Conservation (phyloP, 2,888 invertebrate genomes). For the Aspidapion aeneum region DNA sequence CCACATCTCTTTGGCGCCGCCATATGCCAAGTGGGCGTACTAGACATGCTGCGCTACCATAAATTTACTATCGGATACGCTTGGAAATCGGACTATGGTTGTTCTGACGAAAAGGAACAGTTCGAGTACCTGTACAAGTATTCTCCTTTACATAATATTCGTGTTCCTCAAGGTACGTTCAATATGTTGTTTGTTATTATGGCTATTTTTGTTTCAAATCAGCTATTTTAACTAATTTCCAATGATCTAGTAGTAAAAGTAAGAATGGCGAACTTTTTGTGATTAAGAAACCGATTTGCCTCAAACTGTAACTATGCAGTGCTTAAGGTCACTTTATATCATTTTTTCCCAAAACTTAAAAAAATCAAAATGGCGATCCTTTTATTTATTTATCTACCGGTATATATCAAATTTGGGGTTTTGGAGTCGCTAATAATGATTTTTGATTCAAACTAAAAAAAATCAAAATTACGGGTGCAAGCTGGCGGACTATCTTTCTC, state of each 20-base stretch:
- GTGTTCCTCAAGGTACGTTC: conserved; percentile 54
- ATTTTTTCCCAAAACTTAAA: too few species aligned
- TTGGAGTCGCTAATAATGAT: too few species aligned
- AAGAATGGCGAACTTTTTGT: not conserved
- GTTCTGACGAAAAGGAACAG: conserved; percentile 80
- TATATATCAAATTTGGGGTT: too few species aligned
- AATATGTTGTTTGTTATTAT: conserved; percentile 14
- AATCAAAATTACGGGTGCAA: too few species aligned
- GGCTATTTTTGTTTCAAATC: not conserved
- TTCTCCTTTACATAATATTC: conserved; percentile 93
- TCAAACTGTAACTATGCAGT: too few species aligned
- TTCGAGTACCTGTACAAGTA: conserved; percentile 82
- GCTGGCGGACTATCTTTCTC: too few species aligned
- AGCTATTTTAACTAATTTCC: not conserved
- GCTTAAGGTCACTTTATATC: too few species aligned
- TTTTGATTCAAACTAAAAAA: too few species aligned
- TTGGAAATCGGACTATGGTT: conserved; percentile 95
- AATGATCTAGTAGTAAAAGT: not conserved
- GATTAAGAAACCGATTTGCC: not conserved
- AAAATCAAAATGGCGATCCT: too few species aligned
- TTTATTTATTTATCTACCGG: too few species aligned
- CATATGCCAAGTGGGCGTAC: conserved; percentile 91
- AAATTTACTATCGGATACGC: conserved; percentile 97
- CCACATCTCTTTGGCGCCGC: conserved; percentile 93
- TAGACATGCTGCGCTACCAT: conserved; percentile 97